These are phyloP conservation scores for Tetropium fuscum DNA, from an alignment of 2,888 invertebrate genomes.

Conservation along the genomic window DNA sequence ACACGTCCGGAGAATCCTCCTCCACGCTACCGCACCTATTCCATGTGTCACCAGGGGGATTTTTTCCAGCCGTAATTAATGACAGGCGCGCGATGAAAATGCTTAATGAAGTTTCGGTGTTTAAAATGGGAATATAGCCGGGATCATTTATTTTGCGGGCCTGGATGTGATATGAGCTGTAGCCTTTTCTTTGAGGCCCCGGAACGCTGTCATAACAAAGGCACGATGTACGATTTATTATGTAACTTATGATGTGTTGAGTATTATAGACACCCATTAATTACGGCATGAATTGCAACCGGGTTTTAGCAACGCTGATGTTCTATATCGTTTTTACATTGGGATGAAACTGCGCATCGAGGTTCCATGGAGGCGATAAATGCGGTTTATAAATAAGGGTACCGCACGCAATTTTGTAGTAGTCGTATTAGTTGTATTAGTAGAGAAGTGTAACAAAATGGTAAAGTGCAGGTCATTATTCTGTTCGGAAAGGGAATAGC, in stretches of 20 bases:
- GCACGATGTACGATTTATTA: background rate
- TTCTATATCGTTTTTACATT: too few relatives aligned
- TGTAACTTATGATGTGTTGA: background rate
- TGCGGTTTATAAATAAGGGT: too few relatives aligned
- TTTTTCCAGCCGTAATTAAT: constrained; percentile 1
- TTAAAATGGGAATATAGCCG: background rate
- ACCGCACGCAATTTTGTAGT: too few relatives aligned
- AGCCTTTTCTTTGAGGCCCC: background rate
- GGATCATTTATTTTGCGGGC: constrained; percentile 3
- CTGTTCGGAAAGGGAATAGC: too few relatives aligned
- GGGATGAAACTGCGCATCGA: too few relatives aligned
- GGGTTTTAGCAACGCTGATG: too few relatives aligned
- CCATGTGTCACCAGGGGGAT: background rate
- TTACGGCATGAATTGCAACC: background rate
- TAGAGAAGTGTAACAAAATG: too few relatives aligned
- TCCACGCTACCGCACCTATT: too few relatives aligned
- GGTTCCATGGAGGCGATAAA: too few relatives aligned
- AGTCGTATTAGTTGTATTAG: too few relatives aligned
- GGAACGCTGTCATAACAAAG: constrained; percentile 7
- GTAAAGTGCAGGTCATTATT: too few relatives aligned
- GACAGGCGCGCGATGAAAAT: background rate
- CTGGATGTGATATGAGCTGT: background rate
- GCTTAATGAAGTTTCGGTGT: constrained; percentile 12
- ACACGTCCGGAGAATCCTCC: too few relatives aligned
- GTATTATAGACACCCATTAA: constrained; percentile 7